Percentiles rank a stretch among this genome's conserved stretches.
Evolutionary conservation across 2,113 vertebrate species (phyloP).

Genomic region (Pantherophis guttatus): DNA sequence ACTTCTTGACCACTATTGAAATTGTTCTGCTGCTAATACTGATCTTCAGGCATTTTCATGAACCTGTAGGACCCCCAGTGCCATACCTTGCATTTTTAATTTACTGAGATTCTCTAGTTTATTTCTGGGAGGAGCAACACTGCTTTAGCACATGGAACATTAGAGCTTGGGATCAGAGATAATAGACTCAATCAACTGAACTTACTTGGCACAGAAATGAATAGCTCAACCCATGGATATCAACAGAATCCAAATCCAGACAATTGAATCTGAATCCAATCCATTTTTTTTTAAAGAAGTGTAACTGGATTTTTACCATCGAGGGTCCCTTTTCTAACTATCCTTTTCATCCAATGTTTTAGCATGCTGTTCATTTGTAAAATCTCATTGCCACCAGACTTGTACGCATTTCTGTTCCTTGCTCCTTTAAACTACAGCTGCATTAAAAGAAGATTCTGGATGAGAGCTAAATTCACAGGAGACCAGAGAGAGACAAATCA

Average conservation of each 20-base stretch:
- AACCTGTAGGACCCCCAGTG: background rate
- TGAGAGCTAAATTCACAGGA: background rate
- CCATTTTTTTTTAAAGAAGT: background rate
- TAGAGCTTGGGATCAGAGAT: background rate
- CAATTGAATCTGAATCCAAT: background rate
- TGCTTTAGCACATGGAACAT: background rate
- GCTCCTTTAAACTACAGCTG: background rate
- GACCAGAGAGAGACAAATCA: background rate
- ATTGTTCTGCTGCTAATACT: background rate
- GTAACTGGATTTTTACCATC: background rate
- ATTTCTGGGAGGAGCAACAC: background rate
- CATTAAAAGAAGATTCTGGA: background rate
- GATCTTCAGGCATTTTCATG: background rate
- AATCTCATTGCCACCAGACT: background rate
- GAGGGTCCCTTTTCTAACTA: background rate
- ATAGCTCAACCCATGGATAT: background rate
- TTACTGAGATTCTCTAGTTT: background rate
- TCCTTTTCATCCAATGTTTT: background rate
- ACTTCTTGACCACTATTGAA: background rate
- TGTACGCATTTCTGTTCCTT: background rate
- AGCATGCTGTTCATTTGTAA: background rate
- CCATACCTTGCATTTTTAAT: background rate
- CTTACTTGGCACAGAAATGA: background rate
- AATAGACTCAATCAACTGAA: background rate
- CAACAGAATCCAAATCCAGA: background rate